phyloP scores from a whole-genome alignment of 2,113 vertebrate species.

The Mobula hypostoma region DNA sequence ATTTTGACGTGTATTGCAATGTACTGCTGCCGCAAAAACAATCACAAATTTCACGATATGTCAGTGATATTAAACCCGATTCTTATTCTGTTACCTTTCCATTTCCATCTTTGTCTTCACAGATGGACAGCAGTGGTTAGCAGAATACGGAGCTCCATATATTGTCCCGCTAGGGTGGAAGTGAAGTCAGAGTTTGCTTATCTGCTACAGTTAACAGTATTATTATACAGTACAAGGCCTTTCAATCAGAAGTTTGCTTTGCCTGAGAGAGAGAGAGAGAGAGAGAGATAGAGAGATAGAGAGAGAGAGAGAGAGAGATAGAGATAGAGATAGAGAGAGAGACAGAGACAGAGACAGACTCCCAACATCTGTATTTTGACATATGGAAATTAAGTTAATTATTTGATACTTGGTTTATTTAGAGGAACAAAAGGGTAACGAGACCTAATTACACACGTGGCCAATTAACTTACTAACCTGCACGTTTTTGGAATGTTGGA shows the following conservation, averaged over 20 bases:
- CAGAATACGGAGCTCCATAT: background rate
- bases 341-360: no score
- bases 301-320: background rate
- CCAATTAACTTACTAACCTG: no score
- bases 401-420: no score
- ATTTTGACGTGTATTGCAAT: no score
- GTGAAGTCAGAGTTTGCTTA: background rate
- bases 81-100: background rate
- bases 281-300: background rate
- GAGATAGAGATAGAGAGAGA: no score
- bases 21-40: no score
- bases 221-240: background rate
- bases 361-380: background rate
- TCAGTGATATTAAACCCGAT: no score
- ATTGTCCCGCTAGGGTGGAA: background rate
- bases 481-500: no score
- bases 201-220: background rate
- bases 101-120: background rate
- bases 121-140: background rate
- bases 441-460: no score
- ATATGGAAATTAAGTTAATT: background rate
- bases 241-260: background rate
- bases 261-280: no score
- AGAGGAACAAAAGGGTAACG: no score
- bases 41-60: no score